A percentile compares a stretch with the other conserved stretches of the same genome.
These are phyloP conservation scores for Lamprologus ornatipinnis DNA, from an alignment of 2,113 vertebrate species.

Conservation along the genomic window DNA sequence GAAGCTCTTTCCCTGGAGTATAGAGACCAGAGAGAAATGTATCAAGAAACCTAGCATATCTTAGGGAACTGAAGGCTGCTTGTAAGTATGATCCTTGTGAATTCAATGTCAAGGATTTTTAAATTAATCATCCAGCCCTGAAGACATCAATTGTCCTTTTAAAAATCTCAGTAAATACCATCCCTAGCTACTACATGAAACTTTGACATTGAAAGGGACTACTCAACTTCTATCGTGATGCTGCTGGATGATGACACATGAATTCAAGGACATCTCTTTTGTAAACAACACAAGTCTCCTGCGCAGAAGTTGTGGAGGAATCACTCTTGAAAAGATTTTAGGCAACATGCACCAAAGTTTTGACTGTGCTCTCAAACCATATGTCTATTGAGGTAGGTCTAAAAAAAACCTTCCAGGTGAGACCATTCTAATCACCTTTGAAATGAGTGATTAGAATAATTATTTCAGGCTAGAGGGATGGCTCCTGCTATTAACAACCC, in stretches of 20 bases:
- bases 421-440: conserved; percentile 67
- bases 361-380: conserved; percentile 47
- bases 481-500: conserved; percentile 60
- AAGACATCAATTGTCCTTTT: not conserved
- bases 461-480: conserved; percentile 63
- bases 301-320: not conserved
- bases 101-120: not conserved
- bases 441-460: conserved; percentile 71
- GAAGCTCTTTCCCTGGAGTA: not conserved
- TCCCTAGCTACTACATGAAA: not conserved
- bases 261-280: not conserved
- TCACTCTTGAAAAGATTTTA: not conserved
- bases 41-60: not conserved
- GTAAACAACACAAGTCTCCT: not conserved
- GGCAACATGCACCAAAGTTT: not conserved
- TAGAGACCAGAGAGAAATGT: not conserved
- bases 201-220: not conserved
- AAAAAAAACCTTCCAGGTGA: conserved; percentile 39
- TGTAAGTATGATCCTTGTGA: not conserved
- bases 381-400: conserved; percentile 25
- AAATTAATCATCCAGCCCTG: not conserved
- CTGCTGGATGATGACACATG: not conserved
- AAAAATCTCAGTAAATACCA: not conserved
- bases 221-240: not conserved
- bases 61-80: not conserved